These are phyloP conservation scores for Parnassius orleans DNA, from an alignment of 2,888 invertebrate genomes.

Conservation along the genomic window DNA sequence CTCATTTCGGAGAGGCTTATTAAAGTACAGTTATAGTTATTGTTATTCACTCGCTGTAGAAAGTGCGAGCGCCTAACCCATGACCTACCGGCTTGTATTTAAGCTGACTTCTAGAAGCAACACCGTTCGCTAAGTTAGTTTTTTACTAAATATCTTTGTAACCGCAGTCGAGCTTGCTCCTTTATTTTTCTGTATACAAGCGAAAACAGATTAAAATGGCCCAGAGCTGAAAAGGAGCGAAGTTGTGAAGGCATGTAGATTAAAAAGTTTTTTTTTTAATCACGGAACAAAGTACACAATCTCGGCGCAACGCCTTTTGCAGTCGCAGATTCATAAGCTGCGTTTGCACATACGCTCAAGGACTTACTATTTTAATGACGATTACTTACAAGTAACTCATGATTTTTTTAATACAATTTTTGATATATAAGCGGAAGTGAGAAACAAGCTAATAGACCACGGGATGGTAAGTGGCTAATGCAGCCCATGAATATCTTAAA, in stretches of 20 bases:
- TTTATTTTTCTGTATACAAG: slow-evolving; percentile 53
- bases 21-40: too few relatives aligned
- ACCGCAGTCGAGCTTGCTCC: slow-evolving; percentile 33
- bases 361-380: slow-evolving; percentile 22
- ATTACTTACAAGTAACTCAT: neutral
- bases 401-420: too few relatives aligned
- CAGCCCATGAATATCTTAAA: too few relatives aligned
- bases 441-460: too few relatives aligned
- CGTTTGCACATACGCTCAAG: slow-evolving; percentile 14
- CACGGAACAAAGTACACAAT: slow-evolving; percentile 53
- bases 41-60: too few relatives aligned
- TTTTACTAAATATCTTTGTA: slow-evolving; percentile 51
- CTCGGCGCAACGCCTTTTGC: slow-evolving; percentile 38
- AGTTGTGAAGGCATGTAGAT: slow-evolving; percentile 69
- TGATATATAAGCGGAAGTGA: too few relatives aligned
- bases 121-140: slow-evolving; percentile 43
- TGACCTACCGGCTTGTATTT: slow-evolving; percentile 12
- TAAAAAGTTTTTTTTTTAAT: slow-evolving; percentile 55
- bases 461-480: too few relatives aligned
- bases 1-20: too few relatives aligned
- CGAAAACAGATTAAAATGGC: slow-evolving; percentile 74
- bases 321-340: slow-evolving; percentile 22
- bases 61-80: too few relatives aligned
- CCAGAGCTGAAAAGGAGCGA: slow-evolving; percentile 55
- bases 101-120: slow-evolving; percentile 28